phyloP scores from a whole-genome alignment of 2,113 vertebrate species.

The Podiceps cristatus region DNA sequence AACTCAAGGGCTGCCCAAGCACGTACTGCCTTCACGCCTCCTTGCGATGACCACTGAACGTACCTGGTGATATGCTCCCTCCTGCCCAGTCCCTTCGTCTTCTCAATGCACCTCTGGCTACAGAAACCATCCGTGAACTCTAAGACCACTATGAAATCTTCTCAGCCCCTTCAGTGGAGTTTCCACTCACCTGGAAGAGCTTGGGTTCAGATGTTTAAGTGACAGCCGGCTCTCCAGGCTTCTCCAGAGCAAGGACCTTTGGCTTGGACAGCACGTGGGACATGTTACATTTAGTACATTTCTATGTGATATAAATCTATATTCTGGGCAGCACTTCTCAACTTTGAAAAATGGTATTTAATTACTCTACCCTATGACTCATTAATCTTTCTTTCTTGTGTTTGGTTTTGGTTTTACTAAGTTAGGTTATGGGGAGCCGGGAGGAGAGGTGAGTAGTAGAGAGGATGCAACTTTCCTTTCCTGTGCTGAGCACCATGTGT shows the following conservation, averaged over 20 bases:
- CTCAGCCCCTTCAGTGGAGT: neutral
- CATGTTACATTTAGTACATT: neutral
- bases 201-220: neutral
- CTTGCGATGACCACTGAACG: rapidly evolving
- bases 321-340: neutral
- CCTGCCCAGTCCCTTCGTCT: neutral
- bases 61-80: neutral
- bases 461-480: neutral
- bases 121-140: neutral
- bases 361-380: neutral
- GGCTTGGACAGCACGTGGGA: neutral
- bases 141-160: neutral
- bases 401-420: neutral
- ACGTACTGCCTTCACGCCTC: neutral
- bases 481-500: neutral
- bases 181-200: neutral
- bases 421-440: neutral
- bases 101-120: neutral
- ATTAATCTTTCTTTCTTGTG: neutral
- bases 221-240: neutral
- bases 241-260: neutral
- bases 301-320: neutral
- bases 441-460: neutral
- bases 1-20: neutral
- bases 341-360: neutral